Conservation (phyloP, 2,888 invertebrate genomes). For the Shargacucullia verbasci region DNA sequence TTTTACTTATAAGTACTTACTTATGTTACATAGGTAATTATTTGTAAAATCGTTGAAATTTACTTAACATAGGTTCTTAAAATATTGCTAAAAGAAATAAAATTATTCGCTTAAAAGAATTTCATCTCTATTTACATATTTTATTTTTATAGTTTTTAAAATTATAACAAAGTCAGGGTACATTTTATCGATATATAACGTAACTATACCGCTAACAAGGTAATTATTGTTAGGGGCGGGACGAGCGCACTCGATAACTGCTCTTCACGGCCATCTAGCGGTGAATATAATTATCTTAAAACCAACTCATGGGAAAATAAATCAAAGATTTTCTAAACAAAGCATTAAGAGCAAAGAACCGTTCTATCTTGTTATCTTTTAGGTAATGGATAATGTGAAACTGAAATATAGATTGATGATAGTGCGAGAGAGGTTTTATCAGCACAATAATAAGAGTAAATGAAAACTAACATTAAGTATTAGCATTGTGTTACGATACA, state of each 20-base stretch:
- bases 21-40: too few species aligned
- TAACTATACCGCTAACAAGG: conserved; percentile 70
- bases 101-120: too few species aligned
- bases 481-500: too few species aligned
- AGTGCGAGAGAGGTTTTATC: not conserved
- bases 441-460: not conserved
- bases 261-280: conserved; percentile 69
- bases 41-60: too few species aligned
- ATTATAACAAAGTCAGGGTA: too few species aligned
- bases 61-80: too few species aligned
- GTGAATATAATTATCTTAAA: conserved; percentile 75
- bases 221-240: conserved; percentile 79
- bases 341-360: conserved; percentile 44
- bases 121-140: too few species aligned
- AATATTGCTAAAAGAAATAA: too few species aligned
- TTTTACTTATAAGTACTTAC: too few species aligned
- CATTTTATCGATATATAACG: conserved; percentile 44
- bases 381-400: conserved; percentile 5
- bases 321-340: conserved; percentile 59
- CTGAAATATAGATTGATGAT: not conserved
- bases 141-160: too few species aligned
- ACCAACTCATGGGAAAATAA: conserved; percentile 76
- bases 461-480: too few species aligned
- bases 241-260: conserved; percentile 73
- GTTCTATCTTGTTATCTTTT: conserved; percentile 17